Evolutionary conservation across 2,888 invertebrate species (phyloP).

Genomic region (Drosophila monieri): DNA sequence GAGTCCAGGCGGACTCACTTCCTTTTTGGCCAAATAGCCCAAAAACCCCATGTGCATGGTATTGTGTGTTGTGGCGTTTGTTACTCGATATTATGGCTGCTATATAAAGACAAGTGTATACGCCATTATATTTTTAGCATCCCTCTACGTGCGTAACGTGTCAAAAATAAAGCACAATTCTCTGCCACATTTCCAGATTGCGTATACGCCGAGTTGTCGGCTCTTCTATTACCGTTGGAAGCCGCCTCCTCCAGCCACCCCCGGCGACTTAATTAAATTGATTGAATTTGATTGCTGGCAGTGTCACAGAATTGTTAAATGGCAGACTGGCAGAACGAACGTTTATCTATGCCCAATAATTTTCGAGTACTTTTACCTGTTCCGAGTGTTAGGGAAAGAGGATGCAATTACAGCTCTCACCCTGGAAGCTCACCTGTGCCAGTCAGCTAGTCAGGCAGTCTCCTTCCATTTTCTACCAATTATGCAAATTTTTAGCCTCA

Average conservation of each 20-base stretch:
- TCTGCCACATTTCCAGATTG: slow-evolving; percentile 57
- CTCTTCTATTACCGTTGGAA: slow-evolving; percentile 7
- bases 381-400: neutral
- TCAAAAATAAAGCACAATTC: slow-evolving; percentile 70
- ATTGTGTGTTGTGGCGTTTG: slow-evolving; percentile 53
- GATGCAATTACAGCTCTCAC: slow-evolving; percentile 62
- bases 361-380: neutral
- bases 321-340: neutral
- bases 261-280: slow-evolving; percentile 69
- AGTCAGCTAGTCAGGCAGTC: neutral
- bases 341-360: slow-evolving; percentile 2
- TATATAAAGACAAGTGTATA: slow-evolving; percentile 72
- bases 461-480: slow-evolving; percentile 32
- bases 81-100: slow-evolving; percentile 76
- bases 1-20: slow-evolving; percentile 16
- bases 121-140: slow-evolving; percentile 73
- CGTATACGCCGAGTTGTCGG: slow-evolving; percentile 42
- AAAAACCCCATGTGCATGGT: neutral
- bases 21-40: slow-evolving; percentile 15
- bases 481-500: slow-evolving; percentile 63
- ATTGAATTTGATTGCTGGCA: slow-evolving; percentile 73
- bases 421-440: slow-evolving; percentile 7
- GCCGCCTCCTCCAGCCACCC: slow-evolving; percentile 10
- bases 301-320: slow-evolving; percentile 9
- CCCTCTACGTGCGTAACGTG: slow-evolving; percentile 76